Conservation (phyloP, 2,888 invertebrate genomes). For the Latrodectus elegans region DNA sequence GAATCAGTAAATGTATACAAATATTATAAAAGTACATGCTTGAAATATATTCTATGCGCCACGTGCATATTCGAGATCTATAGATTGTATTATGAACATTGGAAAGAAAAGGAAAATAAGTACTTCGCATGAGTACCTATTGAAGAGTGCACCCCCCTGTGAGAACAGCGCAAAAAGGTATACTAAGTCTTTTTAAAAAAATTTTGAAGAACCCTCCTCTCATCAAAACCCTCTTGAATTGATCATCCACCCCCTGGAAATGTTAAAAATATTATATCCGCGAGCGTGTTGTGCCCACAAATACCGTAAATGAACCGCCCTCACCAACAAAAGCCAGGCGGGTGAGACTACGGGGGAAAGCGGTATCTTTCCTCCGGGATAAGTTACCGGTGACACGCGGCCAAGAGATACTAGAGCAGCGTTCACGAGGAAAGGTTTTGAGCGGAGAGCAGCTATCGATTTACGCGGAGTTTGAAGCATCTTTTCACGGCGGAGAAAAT, state of each 20-base stretch:
- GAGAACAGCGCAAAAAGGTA: conserved; percentile 38
- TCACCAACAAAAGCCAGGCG: conserved; percentile 19
- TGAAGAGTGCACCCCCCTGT: conserved; percentile 40
- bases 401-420: background rate
- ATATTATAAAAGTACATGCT: too few relatives aligned
- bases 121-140: conserved; percentile 5
- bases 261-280: conserved; percentile 10
- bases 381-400: conserved; percentile 33
- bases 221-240: conserved; percentile 10
- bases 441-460: background rate
- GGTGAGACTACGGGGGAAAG: background rate
- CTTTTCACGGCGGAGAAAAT: conserved; percentile 7
- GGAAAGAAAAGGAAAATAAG: background rate
- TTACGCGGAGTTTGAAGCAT: background rate
- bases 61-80: too few relatives aligned
- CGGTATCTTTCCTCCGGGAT: conserved; percentile 5
- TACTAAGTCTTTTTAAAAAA: conserved; percentile 6
- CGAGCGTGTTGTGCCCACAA: conserved; percentile 22
- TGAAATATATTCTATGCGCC: too few relatives aligned
- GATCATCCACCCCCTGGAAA: background rate
- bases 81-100: too few relatives aligned
- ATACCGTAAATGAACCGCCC: conserved; percentile 33
- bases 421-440: conserved; percentile 20
- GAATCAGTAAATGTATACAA: too few relatives aligned
- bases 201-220: conserved; percentile 14